Percentiles rank a stretch among this genome's conserved stretches.
phyloP scores from a whole-genome alignment of 2,888 invertebrate species.

The Arge pagana region DNA sequence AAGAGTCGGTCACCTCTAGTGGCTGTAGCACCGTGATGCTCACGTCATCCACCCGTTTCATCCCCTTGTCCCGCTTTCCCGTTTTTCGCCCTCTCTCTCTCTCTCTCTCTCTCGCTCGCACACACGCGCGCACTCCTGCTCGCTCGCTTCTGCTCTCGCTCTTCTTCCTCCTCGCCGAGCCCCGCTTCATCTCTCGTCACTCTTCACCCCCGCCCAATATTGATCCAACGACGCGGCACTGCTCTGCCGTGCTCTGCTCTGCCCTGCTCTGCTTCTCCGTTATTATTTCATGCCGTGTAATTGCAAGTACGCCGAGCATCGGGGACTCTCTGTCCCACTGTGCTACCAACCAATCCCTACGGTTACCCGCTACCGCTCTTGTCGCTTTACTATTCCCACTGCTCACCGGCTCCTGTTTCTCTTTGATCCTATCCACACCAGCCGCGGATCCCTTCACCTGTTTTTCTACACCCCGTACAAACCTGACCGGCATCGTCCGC shows the following conservation, averaged over 20 bases:
- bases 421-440: no score
- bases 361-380: constrained; percentile 7
- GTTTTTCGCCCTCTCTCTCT: neutral
- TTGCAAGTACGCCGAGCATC: constrained; percentile 17
- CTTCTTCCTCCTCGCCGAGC: neutral
- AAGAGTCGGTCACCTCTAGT: constrained; percentile 9
- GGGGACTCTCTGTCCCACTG: constrained; percentile 16
- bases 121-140: neutral
- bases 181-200: constrained; percentile 10
- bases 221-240: constrained; percentile 11
- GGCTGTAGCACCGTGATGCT: neutral
- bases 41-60: neutral
- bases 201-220: constrained; percentile 15
- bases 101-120: neutral
- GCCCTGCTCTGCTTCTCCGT: constrained; percentile 30
- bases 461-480: no score
- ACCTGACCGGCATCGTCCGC: no score
- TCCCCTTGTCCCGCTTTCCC: neutral
- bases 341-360: constrained; percentile 3
- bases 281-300: constrained; percentile 40
- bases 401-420: no score
- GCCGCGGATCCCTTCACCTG: no score
- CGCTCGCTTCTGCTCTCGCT: neutral
- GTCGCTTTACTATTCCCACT: no score
- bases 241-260: no score